Evolutionary conservation across 2,888 invertebrate species (phyloP).

Genomic region (Icerya purchasi): DNA sequence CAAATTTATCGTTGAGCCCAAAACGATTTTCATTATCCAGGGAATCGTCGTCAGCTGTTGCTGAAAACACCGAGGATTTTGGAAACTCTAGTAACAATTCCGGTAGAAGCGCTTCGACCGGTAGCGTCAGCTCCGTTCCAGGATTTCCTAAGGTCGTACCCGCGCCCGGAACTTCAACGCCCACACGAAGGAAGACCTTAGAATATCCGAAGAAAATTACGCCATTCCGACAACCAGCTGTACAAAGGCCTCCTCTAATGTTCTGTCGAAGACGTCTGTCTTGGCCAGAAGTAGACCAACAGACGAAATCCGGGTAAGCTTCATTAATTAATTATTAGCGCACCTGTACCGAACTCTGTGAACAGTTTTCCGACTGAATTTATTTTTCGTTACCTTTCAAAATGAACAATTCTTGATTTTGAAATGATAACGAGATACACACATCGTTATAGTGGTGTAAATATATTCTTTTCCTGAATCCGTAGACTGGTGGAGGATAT

Average conservation of each 20-base stretch:
- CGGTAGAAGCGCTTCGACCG: conserved; percentile 16
- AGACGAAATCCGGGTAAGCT: conserved; percentile 60
- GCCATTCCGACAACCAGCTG: conserved; percentile 29
- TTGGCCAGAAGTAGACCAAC: conserved; percentile 69
- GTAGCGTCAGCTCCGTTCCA: conserved; percentile 19
- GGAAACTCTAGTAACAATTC: conserved; percentile 4
- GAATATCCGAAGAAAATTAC: conserved; percentile 35
- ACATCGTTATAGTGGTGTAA: no score
- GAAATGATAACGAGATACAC: no score
- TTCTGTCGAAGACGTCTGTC: conserved; percentile 57
- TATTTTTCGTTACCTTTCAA: no score
- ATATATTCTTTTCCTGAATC: no score
- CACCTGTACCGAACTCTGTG: no score
- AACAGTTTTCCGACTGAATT: no score
- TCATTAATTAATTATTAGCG: no score
- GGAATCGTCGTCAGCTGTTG: conserved; percentile 33
- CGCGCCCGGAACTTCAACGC: conserved; percentile 35
- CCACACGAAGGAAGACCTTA: conserved; percentile 35
- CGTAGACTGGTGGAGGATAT: no score
- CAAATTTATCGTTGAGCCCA: conserved; percentile 53
- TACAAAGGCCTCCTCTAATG: conserved; percentile 39
- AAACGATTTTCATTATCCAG: conserved; percentile 47
- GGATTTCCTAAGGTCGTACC: conserved; percentile 55
- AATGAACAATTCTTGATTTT: no score
- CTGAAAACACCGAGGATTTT: conserved; percentile 9